Evolutionary conservation across 2,888 invertebrate genomes (phyloP), one percentile per base, ranked within the genome.

Genomic region (Caenorhabditis wallacei): DNA sequence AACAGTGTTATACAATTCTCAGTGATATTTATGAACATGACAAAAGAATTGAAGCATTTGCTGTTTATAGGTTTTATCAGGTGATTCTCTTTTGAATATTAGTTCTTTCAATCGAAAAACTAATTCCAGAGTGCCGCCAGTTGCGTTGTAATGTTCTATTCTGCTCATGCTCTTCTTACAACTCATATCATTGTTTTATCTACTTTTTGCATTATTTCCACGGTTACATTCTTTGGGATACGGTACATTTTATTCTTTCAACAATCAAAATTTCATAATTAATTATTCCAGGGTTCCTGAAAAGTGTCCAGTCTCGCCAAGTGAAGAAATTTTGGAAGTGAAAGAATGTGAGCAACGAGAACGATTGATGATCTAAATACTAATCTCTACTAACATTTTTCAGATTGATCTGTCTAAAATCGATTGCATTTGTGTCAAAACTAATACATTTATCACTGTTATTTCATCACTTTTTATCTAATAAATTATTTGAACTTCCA

Each of bases 1-100:
- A 66, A 40, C 82, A 82, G 51, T 82, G 82, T 20, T 82, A 82
- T 18, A 82, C 82, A 4, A 82, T 82, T 56, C 37, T 82, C 5
- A 72, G 78, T 24, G 82, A 82, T 56, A 78, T 82, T 54, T 82
- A 46, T 56, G 72, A 78, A 22, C 78, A 68, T 18, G 68, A 78
- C 10, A 72, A 72, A 30, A 13, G 82, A 11, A 78, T 82, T n/a
- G 72, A 78, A n/a, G 82, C 82, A 13, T 82, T 82, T 26, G 82
- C 82, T 8, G 82, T 82, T 37, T 82, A 82, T 37, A 22, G 82
- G 13, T 82, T 82, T 56, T 72, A 72, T 68, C 78, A 82, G 72
- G 78, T 78, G n/a, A n/a, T n/a, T n/a, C n/a, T n/a, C n/a, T n/a
- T n/a, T n/a, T n/a, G n/a, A n/a, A n/a, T 18, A 10, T 10, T 8